Conservation (phyloP, 2,797 vertebrate genomes). For the Todus mexicanus region DNA sequence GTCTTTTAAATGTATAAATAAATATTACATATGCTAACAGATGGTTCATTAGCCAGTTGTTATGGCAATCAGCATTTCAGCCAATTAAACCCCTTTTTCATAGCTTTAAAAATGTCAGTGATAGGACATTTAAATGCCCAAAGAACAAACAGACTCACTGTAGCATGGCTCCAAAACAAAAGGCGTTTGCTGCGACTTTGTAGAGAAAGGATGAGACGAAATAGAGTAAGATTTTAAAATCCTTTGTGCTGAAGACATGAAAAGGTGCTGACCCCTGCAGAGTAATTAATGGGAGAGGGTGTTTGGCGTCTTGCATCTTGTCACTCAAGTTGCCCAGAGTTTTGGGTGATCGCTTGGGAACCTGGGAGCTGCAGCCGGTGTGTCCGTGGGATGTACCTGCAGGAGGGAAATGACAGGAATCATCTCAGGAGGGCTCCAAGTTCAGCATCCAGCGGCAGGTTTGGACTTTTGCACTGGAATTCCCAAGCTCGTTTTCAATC, state of each 20-base stretch:
- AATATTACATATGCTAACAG: constrained; percentile 74
- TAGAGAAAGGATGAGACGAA: background rate
- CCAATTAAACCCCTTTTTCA: constrained; percentile 66
- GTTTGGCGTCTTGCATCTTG: background rate
- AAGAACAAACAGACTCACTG: constrained; percentile 25
- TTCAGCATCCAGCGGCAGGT: background rate
- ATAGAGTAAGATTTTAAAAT: background rate
- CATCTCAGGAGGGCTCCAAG: background rate
- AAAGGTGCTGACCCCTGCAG: background rate
- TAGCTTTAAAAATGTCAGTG: constrained; percentile 66
- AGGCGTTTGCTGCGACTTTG: background rate
- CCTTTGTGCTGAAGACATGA: background rate
- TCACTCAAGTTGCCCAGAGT: too few species aligned
- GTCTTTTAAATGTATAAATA: constrained; percentile 54
- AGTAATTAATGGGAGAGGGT: background rate
- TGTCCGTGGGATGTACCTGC: background rate
- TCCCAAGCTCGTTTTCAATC: background rate
- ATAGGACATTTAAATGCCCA: background rate
- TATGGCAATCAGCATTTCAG: constrained; percentile 70
- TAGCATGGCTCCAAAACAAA: background rate
- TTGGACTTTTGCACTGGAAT: background rate
- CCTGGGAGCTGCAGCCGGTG: background rate
- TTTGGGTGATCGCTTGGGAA: background rate
- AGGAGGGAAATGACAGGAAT: background rate
- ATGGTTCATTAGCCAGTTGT: constrained; percentile 75